Percentiles rank a stretch among this genome's conserved stretches.
phyloP scores from a whole-genome alignment of 2,797 vertebrate genomes.

The Salmo trutta region DNA sequence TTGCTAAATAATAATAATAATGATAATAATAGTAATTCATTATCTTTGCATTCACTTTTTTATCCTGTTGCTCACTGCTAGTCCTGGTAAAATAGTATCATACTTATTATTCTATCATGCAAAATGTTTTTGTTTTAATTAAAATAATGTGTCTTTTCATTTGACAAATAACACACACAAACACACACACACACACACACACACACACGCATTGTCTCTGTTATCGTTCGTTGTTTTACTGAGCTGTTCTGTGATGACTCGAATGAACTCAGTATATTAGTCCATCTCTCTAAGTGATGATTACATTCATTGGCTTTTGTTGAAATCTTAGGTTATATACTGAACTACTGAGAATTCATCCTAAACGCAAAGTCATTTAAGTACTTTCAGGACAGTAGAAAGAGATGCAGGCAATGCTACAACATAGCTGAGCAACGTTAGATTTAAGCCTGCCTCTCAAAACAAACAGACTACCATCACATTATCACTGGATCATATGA shows the following conservation, averaged over 20 bases:
- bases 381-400: conserved; percentile 1
- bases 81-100: neutral
- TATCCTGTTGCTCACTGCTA: neutral
- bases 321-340: neutral
- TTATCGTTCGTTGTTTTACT: conserved; percentile 15
- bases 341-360: conserved; percentile 39
- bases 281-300: neutral
- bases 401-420: conserved; percentile 61
- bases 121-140: neutral
- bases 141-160: neutral
- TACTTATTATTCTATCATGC: neutral
- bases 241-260: conserved; percentile 20
- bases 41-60: neutral
- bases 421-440: conserved; percentile 68
- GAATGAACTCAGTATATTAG: conserved; percentile 29
- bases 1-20: neutral
- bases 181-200: no score
- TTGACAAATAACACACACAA: neutral
- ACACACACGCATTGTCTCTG: neutral
- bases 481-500: conserved; percentile 61
- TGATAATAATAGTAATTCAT: neutral
- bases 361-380: conserved; percentile 21
- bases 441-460: conserved; percentile 66
- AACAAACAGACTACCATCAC: conserved; percentile 73
- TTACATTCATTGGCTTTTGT: neutral